These are phyloP conservation scores for Oreonectes daqikongensis DNA, from an alignment of 2,797 vertebrate species.

Conservation along the genomic window DNA sequence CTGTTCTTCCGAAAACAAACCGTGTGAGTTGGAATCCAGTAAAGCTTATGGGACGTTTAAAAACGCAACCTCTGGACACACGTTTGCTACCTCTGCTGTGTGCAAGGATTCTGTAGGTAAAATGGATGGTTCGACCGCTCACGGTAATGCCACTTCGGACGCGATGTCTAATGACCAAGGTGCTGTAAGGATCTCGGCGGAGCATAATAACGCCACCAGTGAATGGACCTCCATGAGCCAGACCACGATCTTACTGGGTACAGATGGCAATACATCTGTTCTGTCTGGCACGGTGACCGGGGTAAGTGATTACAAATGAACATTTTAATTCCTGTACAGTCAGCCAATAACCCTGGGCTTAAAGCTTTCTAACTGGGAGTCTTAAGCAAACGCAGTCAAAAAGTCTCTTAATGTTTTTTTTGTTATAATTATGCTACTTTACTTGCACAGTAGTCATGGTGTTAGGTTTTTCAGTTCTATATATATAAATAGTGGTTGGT, in stretches of 20 bases:
- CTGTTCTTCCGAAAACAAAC: constrained; percentile 75
- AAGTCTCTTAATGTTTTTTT: no score
- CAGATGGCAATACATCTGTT: constrained; percentile 93
- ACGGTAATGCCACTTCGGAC: constrained; percentile 79
- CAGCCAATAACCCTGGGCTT: constrained; percentile 37
- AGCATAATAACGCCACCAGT: constrained; percentile 84
- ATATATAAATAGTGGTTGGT: no score
- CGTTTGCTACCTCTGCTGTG: constrained; percentile 69
- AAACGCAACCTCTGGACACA: constrained; percentile 71
- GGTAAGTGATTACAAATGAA: constrained; percentile 77
- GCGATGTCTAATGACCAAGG: constrained; percentile 64
- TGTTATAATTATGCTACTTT: no score
- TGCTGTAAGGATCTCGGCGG: constrained; percentile 79
- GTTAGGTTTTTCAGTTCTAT: no score
- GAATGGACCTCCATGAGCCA: constrained; percentile 91
- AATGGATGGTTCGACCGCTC: constrained; percentile 63
- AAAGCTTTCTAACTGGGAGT: constrained; percentile 25
- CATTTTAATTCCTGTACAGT: constrained; percentile 52
- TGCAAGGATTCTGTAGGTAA: constrained; percentile 76
- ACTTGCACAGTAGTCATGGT: no score
- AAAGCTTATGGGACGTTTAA: constrained; percentile 88
- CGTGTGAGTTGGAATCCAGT: constrained; percentile 77
- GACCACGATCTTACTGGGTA: constrained; percentile 92
- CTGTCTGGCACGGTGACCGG: constrained; percentile 79
- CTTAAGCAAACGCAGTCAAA: constrained; percentile 7